Base-by-base conservation (phyloP, 2,797 vertebrate species). In the Ibycter americanus region DNA sequence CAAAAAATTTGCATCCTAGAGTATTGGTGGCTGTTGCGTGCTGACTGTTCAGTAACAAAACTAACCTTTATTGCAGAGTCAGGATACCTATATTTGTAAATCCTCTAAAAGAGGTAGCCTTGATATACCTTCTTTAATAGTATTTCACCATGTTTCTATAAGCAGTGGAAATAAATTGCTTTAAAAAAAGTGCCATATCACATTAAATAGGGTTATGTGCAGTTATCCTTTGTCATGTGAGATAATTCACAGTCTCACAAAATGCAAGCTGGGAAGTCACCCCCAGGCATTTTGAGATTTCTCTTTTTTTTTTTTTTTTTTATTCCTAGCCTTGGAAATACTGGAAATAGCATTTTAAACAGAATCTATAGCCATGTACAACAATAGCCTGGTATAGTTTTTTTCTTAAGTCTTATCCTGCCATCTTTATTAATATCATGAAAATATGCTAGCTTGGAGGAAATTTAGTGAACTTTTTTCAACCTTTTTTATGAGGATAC, bases 161-260 rank as follows among this genome's bases (percentile, higher is more conserved):
- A 96, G 70, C 56, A 87, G 79, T 61, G 93, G 83, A 98, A 97
- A 97, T 96, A 97, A 97, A 98, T 97, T 62, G 46, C 89, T 96
- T 98, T 87, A 0, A 7, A n/a, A 96, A 85, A 82, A 59, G 44
- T 94, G 82, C 80, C 90, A 51, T 76, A 82, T 87, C 79, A 54
- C 87, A 94, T 95, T 94, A 97, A 97, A 97, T 84, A 74, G 65
- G 83, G 78, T 94, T 97, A 94, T 96, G 70, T 88, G 97, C 96
- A 84, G 94, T 96, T 96, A 96, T 83, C 93, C 38, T 91, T 89
- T 91, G 94, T 71, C 76, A 44, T 36, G 47, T 72, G 81, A 95
- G 94, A 83, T 93, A 95, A 97, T 90, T 93, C 71, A 10, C 40
- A 87, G 40, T 19, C 59, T 96, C 36, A 95, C 82, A 90, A 96